A percentile compares a stretch with the other conserved stretches of the same genome.
Evolutionary conservation across 2,888 invertebrate genomes (phyloP).

Genomic region (Ephialtes manifestator): DNA sequence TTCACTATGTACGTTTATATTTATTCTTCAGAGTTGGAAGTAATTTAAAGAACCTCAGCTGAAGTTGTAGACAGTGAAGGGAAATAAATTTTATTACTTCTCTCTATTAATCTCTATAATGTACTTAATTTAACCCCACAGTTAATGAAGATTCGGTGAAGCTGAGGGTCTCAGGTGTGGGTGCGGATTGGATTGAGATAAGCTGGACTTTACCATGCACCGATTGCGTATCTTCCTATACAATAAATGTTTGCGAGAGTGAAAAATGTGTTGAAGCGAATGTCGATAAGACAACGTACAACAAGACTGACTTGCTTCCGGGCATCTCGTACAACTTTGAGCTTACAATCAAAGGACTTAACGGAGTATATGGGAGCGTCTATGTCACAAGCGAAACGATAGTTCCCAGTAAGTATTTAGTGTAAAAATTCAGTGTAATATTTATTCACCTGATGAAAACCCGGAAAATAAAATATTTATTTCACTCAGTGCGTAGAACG

Average conservation of each 20-base stretch:
- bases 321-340: constrained; percentile 73
- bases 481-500: too few species aligned
- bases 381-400: constrained; percentile 47
- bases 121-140: neutral
- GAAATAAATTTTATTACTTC: neutral
- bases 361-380: constrained; percentile 44
- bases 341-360: constrained; percentile 59
- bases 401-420: constrained; percentile 60
- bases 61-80: neutral
- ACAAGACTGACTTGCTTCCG: constrained; percentile 71
- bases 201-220: constrained; percentile 67
- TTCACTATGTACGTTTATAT: too few species aligned
- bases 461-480: too few species aligned
- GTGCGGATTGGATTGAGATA: constrained; percentile 68
- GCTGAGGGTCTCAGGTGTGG: constrained; percentile 32
- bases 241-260: constrained; percentile 52
- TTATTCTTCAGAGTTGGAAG: too few species aligned
- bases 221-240: constrained; percentile 55
- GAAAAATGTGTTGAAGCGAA: constrained; percentile 26
- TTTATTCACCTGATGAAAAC: neutral
- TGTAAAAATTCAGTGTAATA: too few species aligned
- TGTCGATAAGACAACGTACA: constrained; percentile 37
- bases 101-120: neutral
- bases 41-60: neutral
- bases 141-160: constrained; percentile 49